Evolutionary conservation across 2,113 vertebrate genomes (phyloP), one percentile per base, ranked within the genome.

Genomic region (Genyomyrus donnyi): DNA sequence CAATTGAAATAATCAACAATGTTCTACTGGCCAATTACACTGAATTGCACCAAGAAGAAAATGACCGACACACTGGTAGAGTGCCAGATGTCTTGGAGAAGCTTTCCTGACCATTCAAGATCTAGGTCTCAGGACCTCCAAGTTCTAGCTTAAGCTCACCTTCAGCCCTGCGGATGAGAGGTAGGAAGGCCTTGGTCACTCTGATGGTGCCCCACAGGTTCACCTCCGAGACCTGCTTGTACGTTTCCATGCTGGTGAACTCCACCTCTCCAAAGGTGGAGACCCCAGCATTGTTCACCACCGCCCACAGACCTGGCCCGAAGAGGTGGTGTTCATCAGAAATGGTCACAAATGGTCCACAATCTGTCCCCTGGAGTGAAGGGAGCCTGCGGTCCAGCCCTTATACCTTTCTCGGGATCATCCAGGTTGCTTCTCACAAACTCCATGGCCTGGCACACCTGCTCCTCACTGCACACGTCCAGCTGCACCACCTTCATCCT

Each of bases 141-240:
- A 58, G 24, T 5, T 35, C 56, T 21, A 24, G 24, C n/a, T 53
- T 42, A 21, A 24, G 35, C 92, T 92, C 91, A 98, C 97, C 97
- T 97, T 95, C 96, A 49, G 97, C 96, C 93, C 93, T 94, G 89
- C 96, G 97, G 93, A 98, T 94, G 39, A 97, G 93, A 0, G 97
- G 97, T 88, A 98, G 95, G 50, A 97, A 95, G 49, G 96, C 96
- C 92, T 98, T 98, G 11, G 97, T 98, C 91, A 97, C 96, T 74
- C 97, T 94, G 92, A 98, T 93, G 3, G 96, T 97, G n/a, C 97
- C 97, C 96, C 96, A 98, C 3, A 98, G 93, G 93, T 97, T 98
- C 92, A 98, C 93, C 85, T 98, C 97, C 39, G 96, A 95, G 90
- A 97, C 93, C 52, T 96, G 93, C 92, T 95, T 97, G 95, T 97